Percentiles rank a stretch among this genome's conserved stretches.
Evolutionary conservation across 2,113 vertebrate genomes (phyloP).

Genomic region (Elanoides forficatus): DNA sequence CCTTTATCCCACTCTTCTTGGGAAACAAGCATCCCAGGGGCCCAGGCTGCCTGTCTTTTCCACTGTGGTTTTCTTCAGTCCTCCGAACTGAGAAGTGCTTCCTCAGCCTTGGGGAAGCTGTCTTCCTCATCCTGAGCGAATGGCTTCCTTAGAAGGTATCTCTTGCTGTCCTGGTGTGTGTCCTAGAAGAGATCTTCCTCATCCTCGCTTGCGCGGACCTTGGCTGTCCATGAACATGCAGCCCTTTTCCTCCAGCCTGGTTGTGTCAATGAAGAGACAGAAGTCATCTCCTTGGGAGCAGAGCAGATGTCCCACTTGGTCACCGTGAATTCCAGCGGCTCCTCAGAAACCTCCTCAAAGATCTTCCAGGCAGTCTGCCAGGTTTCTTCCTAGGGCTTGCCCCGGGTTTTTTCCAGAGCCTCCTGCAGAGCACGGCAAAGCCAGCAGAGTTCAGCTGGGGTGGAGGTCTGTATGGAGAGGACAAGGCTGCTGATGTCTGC

Average conservation of each 20-base stretch:
- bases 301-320: not conserved
- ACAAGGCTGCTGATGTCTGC: not conserved
- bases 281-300: not conserved
- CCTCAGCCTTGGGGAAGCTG: not conserved
- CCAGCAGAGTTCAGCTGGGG: not conserved
- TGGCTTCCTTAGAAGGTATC: not conserved
- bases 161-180: not conserved
- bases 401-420: not conserved
- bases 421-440: not conserved
- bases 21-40: not conserved
- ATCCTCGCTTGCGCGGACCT: not conserved
- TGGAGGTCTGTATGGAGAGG: not conserved
- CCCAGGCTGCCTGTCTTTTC: not conserved
- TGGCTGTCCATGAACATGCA: not conserved
- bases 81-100: not conserved
- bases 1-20: not conserved
- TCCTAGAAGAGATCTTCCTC: not conserved
- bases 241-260: not conserved
- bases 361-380: not conserved
- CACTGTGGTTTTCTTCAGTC: not conserved
- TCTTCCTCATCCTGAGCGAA: not conserved
- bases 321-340: not conserved
- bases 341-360: not conserved
- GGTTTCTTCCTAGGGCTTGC: not conserved
- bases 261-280: not conserved